phyloP scores from a whole-genome alignment of 2,888 invertebrate species.

The Brachyptera risi region DNA sequence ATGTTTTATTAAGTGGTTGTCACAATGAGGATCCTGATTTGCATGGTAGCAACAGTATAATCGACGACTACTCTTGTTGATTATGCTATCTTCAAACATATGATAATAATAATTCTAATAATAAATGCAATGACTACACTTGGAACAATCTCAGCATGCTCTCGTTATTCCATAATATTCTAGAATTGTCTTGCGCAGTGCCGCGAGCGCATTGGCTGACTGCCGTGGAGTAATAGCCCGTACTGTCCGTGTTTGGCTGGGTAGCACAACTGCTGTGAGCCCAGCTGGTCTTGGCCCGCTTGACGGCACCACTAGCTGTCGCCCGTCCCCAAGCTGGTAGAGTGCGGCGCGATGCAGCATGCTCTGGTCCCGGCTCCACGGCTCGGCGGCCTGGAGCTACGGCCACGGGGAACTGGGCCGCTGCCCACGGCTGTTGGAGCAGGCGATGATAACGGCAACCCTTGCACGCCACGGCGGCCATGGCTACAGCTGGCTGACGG shows the following conservation, averaged over 20 bases:
- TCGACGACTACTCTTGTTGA: too few species aligned
- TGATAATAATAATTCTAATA: not conserved
- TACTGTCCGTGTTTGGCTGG: not conserved
- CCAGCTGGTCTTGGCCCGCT: conserved; percentile 21
- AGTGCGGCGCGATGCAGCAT: conserved; percentile 37
- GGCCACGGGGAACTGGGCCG: conserved; percentile 21
- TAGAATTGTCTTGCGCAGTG: conserved; percentile 32
- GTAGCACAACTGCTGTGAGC: not conserved
- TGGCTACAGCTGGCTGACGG: conserved; percentile 26
- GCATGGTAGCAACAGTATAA: too few species aligned
- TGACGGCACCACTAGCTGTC: conserved; percentile 12
- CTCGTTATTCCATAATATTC: conserved; percentile 37
- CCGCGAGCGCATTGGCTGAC: conserved; percentile 24
- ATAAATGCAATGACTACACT: conserved; percentile 23
- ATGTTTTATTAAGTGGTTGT: too few species aligned
- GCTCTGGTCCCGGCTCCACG: conserved; percentile 37
- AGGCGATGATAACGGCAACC: conserved; percentile 23
- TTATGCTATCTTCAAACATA: too few species aligned
- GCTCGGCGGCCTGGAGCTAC: conserved; percentile 32
- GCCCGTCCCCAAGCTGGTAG: conserved; percentile 34
- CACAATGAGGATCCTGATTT: too few species aligned
- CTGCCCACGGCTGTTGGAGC: conserved; percentile 31
- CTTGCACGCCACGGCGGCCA: conserved; percentile 30
- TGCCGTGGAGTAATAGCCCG: conserved; percentile 23
- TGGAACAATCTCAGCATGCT: conserved; percentile 37